phyloP scores from a whole-genome alignment of 2,888 invertebrate species.

The Diarsia rubi region DNA sequence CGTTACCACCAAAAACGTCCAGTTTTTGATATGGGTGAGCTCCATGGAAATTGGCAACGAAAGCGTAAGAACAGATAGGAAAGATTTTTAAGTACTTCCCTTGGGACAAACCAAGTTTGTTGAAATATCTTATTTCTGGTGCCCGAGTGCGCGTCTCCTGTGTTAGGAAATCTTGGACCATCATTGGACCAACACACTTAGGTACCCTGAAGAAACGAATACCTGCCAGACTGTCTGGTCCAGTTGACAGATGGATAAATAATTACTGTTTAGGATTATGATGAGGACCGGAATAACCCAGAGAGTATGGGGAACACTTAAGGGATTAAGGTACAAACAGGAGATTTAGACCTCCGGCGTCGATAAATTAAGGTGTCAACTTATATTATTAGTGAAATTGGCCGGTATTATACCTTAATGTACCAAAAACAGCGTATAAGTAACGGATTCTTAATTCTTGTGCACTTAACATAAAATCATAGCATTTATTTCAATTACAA shows the following conservation, averaged over 20 bases:
- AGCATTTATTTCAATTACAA: too few species aligned
- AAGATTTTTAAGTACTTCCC: conserved; percentile 9
- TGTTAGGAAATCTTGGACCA: not conserved
- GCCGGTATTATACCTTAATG: not conserved
- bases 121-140: not conserved
- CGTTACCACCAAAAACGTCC: not conserved
- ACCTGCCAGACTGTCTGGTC: not conserved
- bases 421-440: too few species aligned
- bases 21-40: not conserved
- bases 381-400: not conserved
- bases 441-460: too few species aligned
- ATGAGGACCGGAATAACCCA: not conserved
- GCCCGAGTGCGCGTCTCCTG: not conserved
- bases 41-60: not conserved
- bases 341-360: not conserved
- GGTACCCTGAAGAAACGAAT: not conserved
- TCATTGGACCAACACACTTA: not conserved
- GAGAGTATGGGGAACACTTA: not conserved
- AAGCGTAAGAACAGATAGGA: not conserved
- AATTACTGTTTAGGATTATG: not conserved
- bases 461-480: too few species aligned
- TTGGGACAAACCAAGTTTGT: not conserved
- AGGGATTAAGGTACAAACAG: not conserved
- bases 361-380: not conserved
- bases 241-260: not conserved